Percentiles rank a stretch among this genome's conserved stretches.
These are phyloP conservation scores for Brienomyrus longianalis DNA, from an alignment of 2,113 vertebrate species.

Conservation along the genomic window DNA sequence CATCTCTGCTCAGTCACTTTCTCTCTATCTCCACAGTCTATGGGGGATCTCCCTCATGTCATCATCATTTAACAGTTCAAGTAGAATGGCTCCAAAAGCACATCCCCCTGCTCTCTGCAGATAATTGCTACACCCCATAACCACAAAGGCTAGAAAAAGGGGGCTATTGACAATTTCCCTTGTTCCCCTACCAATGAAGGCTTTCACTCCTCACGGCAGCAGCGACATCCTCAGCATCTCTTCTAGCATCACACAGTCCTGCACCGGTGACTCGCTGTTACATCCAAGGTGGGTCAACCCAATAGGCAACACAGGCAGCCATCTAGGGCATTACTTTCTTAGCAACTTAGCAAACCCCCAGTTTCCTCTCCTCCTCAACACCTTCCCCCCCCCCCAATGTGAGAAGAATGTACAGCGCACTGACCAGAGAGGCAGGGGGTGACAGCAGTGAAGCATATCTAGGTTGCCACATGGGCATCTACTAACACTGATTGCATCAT, in stretches of 20 bases:
- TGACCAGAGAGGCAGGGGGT: background rate
- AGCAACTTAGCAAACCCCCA: background rate
- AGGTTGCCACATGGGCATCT: background rate
- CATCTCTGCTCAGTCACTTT: constrained; percentile 36
- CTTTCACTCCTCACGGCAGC: background rate
- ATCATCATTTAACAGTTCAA: constrained; percentile 8
- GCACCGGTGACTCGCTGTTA: constrained; percentile 27
- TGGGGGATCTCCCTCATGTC: constrained; percentile 28
- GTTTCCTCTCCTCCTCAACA: background rate
- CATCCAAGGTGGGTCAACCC: background rate
- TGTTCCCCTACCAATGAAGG: background rate
- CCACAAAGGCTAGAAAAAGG: background rate
- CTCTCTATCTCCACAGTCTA: constrained; percentile 32
- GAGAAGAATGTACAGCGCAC: background rate
- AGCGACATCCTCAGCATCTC: background rate
- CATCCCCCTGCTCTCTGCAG: background rate
- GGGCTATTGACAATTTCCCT: background rate
- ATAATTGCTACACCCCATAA: constrained; percentile 15
- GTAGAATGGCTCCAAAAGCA: background rate
- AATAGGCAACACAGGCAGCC: background rate
- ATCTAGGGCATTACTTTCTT: background rate
- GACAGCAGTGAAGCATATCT: background rate
- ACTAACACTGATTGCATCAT: constrained; percentile 7
- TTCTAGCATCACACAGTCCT: constrained; percentile 33
- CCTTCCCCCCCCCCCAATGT: background rate